Evolutionary conservation across 1,140 invertebrate genomes (phyloP).

Genomic region (Camponotus floridanus): DNA sequence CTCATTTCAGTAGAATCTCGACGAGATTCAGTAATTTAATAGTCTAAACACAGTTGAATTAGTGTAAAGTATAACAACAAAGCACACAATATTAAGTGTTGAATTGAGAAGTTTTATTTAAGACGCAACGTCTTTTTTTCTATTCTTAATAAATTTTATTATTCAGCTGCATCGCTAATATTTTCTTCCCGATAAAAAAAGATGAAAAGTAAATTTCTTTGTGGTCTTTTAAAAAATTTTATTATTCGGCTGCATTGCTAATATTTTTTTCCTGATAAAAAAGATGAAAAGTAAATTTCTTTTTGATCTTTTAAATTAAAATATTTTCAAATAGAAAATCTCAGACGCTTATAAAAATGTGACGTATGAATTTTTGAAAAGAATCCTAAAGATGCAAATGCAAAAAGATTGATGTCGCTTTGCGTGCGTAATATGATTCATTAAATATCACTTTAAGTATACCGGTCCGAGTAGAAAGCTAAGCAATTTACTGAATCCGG

Average conservation of each 20-base stretch:
- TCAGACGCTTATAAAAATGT: too few species aligned
- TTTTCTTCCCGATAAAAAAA: not conserved
- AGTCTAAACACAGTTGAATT: constrained; percentile 11
- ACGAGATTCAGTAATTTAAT: constrained; percentile 13
- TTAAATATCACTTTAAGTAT: not conserved
- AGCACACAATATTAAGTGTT: not conserved
- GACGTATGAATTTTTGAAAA: not conserved
- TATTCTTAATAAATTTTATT: not conserved
- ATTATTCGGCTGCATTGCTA: not conserved
- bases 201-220: not conserved
- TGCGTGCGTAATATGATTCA: not conserved
- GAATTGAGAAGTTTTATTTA: not conserved
- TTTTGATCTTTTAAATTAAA: not conserved
- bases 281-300: not conserved
- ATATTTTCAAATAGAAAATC: not conserved
- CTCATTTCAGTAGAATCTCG: constrained; percentile 3
- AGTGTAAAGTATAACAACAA: not conserved
- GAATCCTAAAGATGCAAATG: too few species aligned
- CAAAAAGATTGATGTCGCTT: not conserved
- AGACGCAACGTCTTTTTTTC: not conserved
- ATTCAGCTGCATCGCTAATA: not conserved
- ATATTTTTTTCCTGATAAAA: not conserved
- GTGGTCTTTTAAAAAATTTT: not conserved
- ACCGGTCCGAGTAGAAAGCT: not conserved
- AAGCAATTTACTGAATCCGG: constrained; percentile 20